A percentile compares a stretch with the other conserved stretches of the same genome.
Evolutionary conservation across 2,888 invertebrate genomes (phyloP).

Genomic region (Papilio protenor): DNA sequence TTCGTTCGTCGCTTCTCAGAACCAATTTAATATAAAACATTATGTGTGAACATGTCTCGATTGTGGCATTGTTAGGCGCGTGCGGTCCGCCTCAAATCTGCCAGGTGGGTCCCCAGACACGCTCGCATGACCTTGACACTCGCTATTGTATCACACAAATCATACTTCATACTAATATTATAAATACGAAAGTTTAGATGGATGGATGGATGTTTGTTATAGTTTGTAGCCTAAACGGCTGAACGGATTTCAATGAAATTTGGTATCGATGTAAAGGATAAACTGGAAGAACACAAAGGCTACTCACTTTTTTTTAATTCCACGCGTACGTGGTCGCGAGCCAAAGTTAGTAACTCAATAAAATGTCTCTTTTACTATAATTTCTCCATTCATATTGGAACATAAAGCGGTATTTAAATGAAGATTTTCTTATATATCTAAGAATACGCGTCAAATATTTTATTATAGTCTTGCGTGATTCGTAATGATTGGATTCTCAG

Average conservation of each 20-base stretch:
- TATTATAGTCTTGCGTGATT: conserved; percentile 12
- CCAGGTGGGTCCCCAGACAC: conserved; percentile 43
- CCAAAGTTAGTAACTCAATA: no score
- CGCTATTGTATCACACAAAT: conserved; percentile 24
- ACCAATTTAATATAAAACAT: conserved; percentile 35
- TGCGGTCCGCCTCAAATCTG: conserved; percentile 45
- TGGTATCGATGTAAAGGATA: no score
- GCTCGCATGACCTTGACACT: conserved; percentile 60
- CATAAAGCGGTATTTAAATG: not conserved
- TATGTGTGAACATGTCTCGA: conserved; percentile 27
- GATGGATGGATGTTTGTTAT: no score
- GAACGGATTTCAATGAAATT: no score
- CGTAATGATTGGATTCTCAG: conserved; percentile 10
- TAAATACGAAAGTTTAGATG: not conserved
- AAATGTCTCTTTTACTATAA: not conserved
- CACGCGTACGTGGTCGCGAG: no score
- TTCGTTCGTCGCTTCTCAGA: conserved; percentile 2
- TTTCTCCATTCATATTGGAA: not conserved
- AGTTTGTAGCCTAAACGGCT: not conserved
- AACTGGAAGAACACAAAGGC: no score
- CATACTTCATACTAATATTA: not conserved
- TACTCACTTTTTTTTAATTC: no score
- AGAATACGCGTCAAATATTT: conserved; percentile 33
- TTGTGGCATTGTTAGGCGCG: conserved; percentile 41
- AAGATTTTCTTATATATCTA: conserved; percentile 24